Conservation (phyloP, 2,888 invertebrate genomes). For the Limenitis camilla region DNA sequence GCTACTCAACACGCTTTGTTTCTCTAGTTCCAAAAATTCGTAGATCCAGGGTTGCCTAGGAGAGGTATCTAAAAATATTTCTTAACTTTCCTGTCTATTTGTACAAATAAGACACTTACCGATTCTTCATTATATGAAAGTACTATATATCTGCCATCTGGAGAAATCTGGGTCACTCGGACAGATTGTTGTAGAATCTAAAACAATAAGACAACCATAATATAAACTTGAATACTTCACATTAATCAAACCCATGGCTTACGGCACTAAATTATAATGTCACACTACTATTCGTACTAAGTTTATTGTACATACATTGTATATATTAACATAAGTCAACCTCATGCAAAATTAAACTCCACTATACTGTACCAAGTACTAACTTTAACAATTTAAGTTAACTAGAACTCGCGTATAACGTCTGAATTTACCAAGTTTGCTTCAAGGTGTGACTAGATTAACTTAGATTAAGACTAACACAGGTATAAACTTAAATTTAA, state of each 20-base stretch:
- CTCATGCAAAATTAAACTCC: neutral
- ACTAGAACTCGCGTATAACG: constrained; percentile 7
- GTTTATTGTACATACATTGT: neutral
- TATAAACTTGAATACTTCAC: too few species aligned
- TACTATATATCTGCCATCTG: constrained; percentile 44
- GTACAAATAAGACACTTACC: neutral
- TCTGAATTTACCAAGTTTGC: constrained; percentile 10
- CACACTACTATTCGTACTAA: neutral
- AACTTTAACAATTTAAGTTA: constrained; percentile 16
- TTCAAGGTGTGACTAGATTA: constrained; percentile 7
- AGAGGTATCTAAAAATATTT: too few species aligned
- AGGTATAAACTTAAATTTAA: neutral
- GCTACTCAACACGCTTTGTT: too few species aligned
- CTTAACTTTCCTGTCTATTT: too few species aligned
- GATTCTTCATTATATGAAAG: constrained; percentile 19
- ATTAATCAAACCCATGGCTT: too few species aligned
- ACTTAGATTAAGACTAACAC: constrained; percentile 1
- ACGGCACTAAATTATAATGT: too few species aligned
- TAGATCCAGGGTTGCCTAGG: too few species aligned
- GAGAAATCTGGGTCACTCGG: constrained; percentile 43
- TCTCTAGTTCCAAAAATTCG: too few species aligned
- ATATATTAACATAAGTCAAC: neutral
- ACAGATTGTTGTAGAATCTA: constrained; percentile 56
- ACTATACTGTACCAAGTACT: neutral
- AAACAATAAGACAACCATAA: constrained; percentile 20